Conservation (phyloP, 2,888 invertebrate species). For the Metopia argyrocephala region DNA sequence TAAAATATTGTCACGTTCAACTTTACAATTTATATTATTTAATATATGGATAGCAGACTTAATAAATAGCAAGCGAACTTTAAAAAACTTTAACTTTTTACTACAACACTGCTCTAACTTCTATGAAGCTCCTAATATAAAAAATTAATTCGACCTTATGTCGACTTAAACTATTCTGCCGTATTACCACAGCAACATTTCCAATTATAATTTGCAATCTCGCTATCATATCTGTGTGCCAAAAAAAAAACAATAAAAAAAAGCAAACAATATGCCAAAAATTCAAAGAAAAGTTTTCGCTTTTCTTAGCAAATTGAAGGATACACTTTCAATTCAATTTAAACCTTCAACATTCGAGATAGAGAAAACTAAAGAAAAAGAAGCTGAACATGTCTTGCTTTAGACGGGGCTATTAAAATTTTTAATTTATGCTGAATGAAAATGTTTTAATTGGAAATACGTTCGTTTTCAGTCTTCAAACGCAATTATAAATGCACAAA, state of each 20-base stretch:
- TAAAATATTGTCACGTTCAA: too few relatives aligned
- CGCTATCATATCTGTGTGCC: slow-evolving; percentile 15
- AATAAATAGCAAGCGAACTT: too few relatives aligned
- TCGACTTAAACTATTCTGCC: too few relatives aligned
- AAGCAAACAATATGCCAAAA: background rate
- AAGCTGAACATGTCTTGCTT: slow-evolving; percentile 11
- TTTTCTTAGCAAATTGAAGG: slow-evolving; percentile 27
- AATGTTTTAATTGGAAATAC: slow-evolving; percentile 59
- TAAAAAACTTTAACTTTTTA: too few relatives aligned
- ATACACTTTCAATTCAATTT: slow-evolving; percentile 56
- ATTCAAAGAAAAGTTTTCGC: slow-evolving; percentile 37
- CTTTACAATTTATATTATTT: too few relatives aligned
- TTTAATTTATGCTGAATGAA: slow-evolving; percentile 49
- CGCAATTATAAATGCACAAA: background rate
- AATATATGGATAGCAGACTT: too few relatives aligned
- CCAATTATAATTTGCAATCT: slow-evolving; percentile 3
- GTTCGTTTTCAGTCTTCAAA: background rate
- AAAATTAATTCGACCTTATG: too few relatives aligned
- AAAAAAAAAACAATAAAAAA: background rate
- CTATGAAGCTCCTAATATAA: too few relatives aligned
- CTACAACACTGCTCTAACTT: too few relatives aligned
- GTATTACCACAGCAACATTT: too few relatives aligned
- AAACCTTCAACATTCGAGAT: slow-evolving; percentile 24
- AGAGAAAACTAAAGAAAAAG: background rate
- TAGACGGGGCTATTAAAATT: background rate